These are phyloP conservation scores for Spea bombifrons DNA, from an alignment of 2,113 vertebrate genomes.

Conservation along the genomic window DNA sequence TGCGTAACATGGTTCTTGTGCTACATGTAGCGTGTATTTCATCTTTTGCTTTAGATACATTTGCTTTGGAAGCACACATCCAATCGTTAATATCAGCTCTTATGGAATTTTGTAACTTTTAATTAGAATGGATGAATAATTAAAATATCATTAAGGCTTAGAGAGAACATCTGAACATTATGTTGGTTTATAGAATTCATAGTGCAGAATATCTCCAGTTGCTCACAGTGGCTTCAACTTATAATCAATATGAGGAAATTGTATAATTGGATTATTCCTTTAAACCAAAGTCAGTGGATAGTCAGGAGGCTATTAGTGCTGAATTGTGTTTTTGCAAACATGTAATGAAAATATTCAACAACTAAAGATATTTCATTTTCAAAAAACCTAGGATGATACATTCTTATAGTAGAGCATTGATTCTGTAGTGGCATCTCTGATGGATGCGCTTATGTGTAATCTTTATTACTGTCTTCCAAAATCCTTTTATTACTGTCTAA, in stretches of 20 bases:
- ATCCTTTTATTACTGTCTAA: too few relatives aligned
- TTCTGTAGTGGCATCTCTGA: too few relatives aligned
- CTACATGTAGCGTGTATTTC: not conserved
- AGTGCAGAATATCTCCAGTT: not conserved
- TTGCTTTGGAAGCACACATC: not conserved
- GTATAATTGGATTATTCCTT: not conserved
- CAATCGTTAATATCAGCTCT: not conserved
- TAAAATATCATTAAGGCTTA: conserved; percentile 8
- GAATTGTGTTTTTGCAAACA: too few relatives aligned
- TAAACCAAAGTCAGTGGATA: not conserved
- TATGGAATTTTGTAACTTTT: not conserved
- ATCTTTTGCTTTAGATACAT: not conserved
- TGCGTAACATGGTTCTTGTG: not conserved
- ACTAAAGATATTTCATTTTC: too few relatives aligned
- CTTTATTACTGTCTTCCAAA: too few relatives aligned
- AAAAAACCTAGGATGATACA: too few relatives aligned
- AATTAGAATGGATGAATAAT: conserved; percentile 16
- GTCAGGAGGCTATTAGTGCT: too few relatives aligned
- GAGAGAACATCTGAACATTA: not conserved
- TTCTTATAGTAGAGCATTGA: too few relatives aligned
- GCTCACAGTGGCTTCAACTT: not conserved
- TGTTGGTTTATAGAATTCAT: not conserved
- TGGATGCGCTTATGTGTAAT: too few relatives aligned
- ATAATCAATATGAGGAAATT: not conserved
- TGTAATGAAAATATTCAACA: too few relatives aligned